Conservation (phyloP, 2,113 vertebrate genomes). For the Mormyrus iriodes region DNA sequence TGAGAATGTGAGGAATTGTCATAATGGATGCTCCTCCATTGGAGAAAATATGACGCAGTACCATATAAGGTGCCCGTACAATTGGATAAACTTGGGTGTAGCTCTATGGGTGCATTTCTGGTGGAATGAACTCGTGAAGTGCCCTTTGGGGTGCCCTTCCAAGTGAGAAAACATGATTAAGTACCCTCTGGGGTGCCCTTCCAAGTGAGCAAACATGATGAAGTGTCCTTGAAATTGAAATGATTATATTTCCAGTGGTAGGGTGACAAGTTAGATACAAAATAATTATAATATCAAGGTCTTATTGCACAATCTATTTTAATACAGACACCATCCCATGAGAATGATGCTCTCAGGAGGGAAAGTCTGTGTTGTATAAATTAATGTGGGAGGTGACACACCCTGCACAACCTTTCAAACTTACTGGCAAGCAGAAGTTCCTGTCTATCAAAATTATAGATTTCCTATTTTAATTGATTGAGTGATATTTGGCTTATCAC, state of each 20-base stretch:
- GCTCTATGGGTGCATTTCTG: too few relatives aligned
- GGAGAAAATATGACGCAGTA: too few relatives aligned
- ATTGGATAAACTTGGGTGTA: too few relatives aligned
- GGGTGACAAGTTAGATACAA: background rate
- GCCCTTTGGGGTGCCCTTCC: too few relatives aligned
- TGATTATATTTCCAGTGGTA: background rate
- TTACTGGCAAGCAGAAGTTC: background rate
- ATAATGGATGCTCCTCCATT: too few relatives aligned
- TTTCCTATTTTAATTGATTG: background rate
- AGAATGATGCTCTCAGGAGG: background rate
- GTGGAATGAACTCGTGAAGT: too few relatives aligned
- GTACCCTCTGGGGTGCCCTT: too few relatives aligned
- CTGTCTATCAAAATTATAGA: background rate
- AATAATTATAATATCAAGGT: background rate
- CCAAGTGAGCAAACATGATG: too few relatives aligned
- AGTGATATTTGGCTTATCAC: background rate
- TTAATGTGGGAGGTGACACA: background rate
- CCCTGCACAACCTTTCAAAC: background rate
- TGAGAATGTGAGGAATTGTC: too few relatives aligned
- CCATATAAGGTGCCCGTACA: too few relatives aligned
- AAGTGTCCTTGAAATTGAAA: too few relatives aligned
- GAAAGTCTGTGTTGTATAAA: background rate
- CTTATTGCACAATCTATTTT: background rate
- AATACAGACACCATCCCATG: background rate
- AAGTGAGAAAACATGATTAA: too few relatives aligned